Percentiles rank a stretch among this genome's conserved stretches.
Conservation (phyloP, 1,140 invertebrate species). For the Leptinotarsa texana region DNA sequence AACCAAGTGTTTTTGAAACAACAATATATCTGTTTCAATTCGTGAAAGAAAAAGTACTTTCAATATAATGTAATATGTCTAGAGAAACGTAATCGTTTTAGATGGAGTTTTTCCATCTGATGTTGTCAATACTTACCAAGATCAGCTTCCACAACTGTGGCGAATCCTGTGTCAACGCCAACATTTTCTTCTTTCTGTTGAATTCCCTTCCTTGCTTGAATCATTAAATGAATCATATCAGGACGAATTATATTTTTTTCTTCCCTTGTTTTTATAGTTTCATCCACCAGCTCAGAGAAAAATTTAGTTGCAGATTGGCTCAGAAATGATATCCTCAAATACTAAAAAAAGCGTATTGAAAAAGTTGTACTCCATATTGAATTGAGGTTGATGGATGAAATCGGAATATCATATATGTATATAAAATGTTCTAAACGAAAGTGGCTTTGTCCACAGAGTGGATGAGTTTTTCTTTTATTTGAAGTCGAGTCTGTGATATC, state of each 20-base stretch:
- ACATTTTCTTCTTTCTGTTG: constrained; percentile 35
- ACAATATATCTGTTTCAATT: too few species aligned
- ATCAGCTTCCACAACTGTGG: constrained; percentile 56
- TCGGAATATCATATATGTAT: background rate
- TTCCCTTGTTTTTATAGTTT: constrained; percentile 48
- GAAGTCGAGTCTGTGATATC: too few species aligned
- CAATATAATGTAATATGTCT: too few species aligned
- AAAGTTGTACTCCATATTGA: background rate
- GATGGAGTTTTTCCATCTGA: too few species aligned
- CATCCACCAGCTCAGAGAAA: constrained; percentile 33
- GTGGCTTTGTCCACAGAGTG: background rate
- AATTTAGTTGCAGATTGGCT: background rate
- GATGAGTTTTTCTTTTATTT: too few species aligned
- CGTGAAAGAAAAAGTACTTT: too few species aligned
- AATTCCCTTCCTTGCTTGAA: constrained; percentile 52
- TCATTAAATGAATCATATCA: constrained; percentile 55
- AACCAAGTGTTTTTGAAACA: too few species aligned
- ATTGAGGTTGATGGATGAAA: background rate
- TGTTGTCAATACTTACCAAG: constrained; percentile 41
- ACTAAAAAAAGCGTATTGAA: background rate
- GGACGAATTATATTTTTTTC: constrained; percentile 50
- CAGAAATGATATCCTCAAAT: background rate
- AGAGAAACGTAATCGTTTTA: too few species aligned
- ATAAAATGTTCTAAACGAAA: background rate
- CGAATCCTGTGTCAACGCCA: constrained; percentile 56